Evolutionary conservation across 2,797 vertebrate genomes (phyloP).

Genomic region (Enteromius thamalakanensis): DNA sequence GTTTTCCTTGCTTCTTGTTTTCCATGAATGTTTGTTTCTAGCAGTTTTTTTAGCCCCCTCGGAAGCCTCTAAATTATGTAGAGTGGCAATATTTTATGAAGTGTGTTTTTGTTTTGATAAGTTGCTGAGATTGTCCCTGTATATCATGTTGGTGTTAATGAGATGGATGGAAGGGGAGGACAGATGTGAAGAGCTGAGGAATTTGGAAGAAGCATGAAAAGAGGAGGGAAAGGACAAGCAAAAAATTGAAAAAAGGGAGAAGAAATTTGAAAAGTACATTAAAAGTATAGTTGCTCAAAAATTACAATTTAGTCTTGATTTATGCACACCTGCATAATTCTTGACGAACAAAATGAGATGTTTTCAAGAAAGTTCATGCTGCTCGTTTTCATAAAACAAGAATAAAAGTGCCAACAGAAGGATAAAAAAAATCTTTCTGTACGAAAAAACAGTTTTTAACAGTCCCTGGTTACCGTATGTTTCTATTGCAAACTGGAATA

Average conservation of each 20-base stretch:
- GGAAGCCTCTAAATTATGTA: slow-evolving; percentile 4
- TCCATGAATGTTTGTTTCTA: not conserved
- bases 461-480: not conserved
- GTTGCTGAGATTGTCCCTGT: slow-evolving; percentile 20
- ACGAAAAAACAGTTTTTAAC: not conserved
- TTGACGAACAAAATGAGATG: not conserved
- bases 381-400: not conserved
- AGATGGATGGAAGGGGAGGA: slow-evolving; percentile 8
- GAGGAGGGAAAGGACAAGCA: not conserved
- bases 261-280: not conserved
- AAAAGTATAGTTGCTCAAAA: not conserved
- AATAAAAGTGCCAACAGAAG: not conserved
- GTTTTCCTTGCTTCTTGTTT: not conserved
- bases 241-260: not conserved
- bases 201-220: not conserved
- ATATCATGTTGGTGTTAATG: slow-evolving; percentile 30
- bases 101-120: slow-evolving; percentile 13
- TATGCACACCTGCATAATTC: not conserved
- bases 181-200: not conserved
- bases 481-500: not conserved
- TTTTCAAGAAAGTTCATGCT: not conserved
- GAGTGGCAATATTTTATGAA: slow-evolving; percentile 20
- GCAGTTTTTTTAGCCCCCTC: not conserved
- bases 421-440: not conserved
- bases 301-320: not conserved